phyloP scores from a whole-genome alignment of 2,888 invertebrate species.

The Aspidiotus destructor region DNA sequence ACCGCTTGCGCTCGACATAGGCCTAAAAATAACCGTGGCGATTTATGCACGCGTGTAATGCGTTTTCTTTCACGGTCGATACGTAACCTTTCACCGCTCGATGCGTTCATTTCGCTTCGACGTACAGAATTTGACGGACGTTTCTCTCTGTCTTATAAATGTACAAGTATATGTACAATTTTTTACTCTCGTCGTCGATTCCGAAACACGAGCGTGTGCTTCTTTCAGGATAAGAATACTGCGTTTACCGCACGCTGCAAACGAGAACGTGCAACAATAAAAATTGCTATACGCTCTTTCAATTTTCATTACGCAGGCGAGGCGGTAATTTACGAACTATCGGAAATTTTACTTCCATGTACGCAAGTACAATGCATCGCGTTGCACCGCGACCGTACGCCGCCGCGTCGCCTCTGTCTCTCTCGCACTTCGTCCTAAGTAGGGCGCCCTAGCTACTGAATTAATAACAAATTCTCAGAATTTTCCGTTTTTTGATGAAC shows the following conservation, averaged over 20 bases:
- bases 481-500: too few relatives aligned
- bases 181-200: not conserved
- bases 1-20: slow-evolving; percentile 7
- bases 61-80: slow-evolving; percentile 19
- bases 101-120: not conserved
- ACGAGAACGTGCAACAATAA: not conserved
- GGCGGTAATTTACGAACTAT: too few relatives aligned
- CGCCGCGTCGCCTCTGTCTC: too few relatives aligned
- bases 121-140: not conserved
- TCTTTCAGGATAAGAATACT: not conserved
- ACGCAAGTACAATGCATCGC: too few relatives aligned
- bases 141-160: not conserved
- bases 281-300: not conserved
- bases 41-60: slow-evolving; percentile 19
- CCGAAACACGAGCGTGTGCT: not conserved
- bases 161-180: not conserved
- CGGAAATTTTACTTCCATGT: too few relatives aligned
- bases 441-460: too few relatives aligned
- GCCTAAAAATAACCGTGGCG: slow-evolving; percentile 18
- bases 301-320: not conserved
- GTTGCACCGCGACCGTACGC: too few relatives aligned
- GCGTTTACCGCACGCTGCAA: not conserved
- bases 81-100: slow-evolving; percentile 9
- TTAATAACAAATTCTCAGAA: too few relatives aligned
- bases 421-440: too few relatives aligned